phyloP scores from a whole-genome alignment of 2,797 vertebrate species.

The Huso huso region DNA sequence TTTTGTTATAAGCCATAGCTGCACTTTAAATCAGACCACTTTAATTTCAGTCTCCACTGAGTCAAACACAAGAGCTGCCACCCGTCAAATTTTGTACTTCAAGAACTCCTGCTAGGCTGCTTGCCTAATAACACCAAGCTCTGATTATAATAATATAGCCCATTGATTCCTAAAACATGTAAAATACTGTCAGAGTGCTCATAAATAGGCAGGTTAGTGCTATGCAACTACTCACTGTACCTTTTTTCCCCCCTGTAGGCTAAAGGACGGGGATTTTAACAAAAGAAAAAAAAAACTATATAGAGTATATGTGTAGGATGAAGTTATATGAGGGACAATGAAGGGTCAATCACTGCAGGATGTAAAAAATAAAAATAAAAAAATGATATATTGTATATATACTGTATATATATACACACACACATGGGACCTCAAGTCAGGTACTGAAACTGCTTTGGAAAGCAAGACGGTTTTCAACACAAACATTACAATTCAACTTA shows the following conservation, averaged over 20 bases:
- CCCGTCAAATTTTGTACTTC: conserved; percentile 39
- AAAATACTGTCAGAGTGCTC: conserved; percentile 48
- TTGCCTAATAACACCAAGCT: conserved; percentile 23
- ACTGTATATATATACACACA: too few relatives aligned
- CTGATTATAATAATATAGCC: not conserved
- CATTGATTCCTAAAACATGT: conserved; percentile 11
- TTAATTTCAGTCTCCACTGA: conserved; percentile 68
- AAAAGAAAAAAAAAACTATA: too few relatives aligned
- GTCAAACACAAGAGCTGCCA: conserved; percentile 53
- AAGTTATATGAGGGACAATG: too few relatives aligned
- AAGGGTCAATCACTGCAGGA: too few relatives aligned
- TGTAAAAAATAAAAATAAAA: too few relatives aligned
- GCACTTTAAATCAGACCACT: conserved; percentile 46
- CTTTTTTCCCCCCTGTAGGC: too few relatives aligned
- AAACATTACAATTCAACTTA: too few relatives aligned
- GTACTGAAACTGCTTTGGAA: not conserved
- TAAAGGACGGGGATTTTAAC: too few relatives aligned
- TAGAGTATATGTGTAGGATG: too few relatives aligned
- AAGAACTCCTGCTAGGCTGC: conserved; percentile 31
- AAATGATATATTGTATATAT: too few relatives aligned
- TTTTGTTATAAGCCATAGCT: conserved; percentile 36
- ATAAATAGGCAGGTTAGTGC: conserved; percentile 50
- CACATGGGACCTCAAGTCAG: not conserved
- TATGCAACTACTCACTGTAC: conserved; percentile 25
- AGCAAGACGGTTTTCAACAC: too few relatives aligned